Evolutionary conservation across 2,888 invertebrate species (phyloP).

Genomic region (Platypus cylindrus): DNA sequence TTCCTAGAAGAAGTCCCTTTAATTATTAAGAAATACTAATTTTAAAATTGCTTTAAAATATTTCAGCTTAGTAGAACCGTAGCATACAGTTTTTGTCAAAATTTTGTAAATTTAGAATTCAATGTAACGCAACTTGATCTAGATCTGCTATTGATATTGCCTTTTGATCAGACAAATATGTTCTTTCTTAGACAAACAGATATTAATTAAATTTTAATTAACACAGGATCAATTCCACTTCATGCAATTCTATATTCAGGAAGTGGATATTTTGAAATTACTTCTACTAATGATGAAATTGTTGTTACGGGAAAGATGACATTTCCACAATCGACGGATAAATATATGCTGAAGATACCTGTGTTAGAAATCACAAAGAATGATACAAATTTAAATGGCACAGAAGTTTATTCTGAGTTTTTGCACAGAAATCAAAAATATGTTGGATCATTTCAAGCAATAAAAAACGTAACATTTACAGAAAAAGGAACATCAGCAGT

Average conservation of each 20-base stretch:
- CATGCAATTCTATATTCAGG: slow-evolving; percentile 33
- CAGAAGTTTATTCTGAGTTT: slow-evolving; percentile 59
- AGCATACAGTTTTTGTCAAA: no score
- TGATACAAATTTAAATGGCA: slow-evolving; percentile 41
- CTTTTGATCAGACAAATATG: no score
- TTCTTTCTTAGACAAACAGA: no score
- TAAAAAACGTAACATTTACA: slow-evolving; percentile 25
- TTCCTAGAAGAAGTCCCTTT: no score
- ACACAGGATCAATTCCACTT: slow-evolving; percentile 31
- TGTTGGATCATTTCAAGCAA: slow-evolving; percentile 25
- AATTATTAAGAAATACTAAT: no score
- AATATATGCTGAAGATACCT: slow-evolving; percentile 40
- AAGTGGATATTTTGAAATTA: slow-evolving; percentile 33
- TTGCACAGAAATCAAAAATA: slow-evolving; percentile 54
- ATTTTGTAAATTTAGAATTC: no score
- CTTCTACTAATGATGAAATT: slow-evolving; percentile 46
- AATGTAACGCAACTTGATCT: no score
- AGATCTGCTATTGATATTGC: no score
- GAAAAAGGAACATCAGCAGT: slow-evolving; percentile 30
- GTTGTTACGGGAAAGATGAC: slow-evolving; percentile 59
- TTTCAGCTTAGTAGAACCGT: no score
- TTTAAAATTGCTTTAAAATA: no score
- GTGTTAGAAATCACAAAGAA: slow-evolving; percentile 33
- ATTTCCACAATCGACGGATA: slow-evolving; percentile 43
- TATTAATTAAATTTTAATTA: no score